These are phyloP conservation scores for Crotophaga sulcirostris DNA, from an alignment of 2,113 vertebrate genomes.

Conservation along the genomic window DNA sequence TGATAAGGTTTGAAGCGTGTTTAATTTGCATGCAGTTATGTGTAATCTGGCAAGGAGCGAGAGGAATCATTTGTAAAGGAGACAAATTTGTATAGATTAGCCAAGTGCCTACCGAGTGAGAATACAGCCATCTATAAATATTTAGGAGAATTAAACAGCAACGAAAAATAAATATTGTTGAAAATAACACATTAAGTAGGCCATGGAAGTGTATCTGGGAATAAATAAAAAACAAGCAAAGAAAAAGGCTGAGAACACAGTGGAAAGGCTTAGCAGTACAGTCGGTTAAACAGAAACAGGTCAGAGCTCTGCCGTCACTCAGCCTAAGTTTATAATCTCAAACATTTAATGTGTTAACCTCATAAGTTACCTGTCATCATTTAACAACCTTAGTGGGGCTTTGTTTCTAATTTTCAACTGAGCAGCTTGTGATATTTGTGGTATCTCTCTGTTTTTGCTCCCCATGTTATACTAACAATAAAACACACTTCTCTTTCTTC, in stretches of 20 bases:
- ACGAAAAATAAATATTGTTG: neutral
- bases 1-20: neutral
- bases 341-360: too few species aligned
- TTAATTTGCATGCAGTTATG: neutral
- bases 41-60: neutral
- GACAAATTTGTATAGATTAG: neutral
- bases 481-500: neutral
- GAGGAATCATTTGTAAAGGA: conserved; percentile 1
- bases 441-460: neutral
- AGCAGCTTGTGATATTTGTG: neutral
- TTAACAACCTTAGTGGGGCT: neutral
- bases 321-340: neutral
- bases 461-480: neutral
- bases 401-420: neutral
- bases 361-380: too few species aligned
- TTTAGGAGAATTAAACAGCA: neutral
- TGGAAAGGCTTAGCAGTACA: neutral
- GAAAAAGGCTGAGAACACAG: neutral
- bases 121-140: neutral
- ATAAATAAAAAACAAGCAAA: neutral
- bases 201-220: neutral
- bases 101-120: neutral
- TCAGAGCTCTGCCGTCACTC: neutral
- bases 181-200: neutral
- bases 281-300: neutral